Percentiles rank a stretch among this genome's conserved stretches.
These are phyloP conservation scores for Tuberolachnus salignus DNA, from an alignment of 2,888 invertebrate species.

Conservation along the genomic window DNA sequence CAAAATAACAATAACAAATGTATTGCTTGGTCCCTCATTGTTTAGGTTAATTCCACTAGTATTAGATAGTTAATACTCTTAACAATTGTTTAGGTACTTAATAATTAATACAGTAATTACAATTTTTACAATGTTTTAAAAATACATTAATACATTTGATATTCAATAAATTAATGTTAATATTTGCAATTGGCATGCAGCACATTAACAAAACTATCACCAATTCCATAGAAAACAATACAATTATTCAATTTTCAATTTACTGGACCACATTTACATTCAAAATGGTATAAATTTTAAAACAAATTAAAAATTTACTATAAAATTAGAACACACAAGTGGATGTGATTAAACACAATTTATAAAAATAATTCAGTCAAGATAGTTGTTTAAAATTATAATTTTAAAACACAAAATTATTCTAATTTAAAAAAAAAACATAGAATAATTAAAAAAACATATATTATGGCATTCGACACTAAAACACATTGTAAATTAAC, in stretches of 20 bases:
- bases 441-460: too few relatives aligned
- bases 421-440: neutral
- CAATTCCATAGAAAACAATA: neutral
- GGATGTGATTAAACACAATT: neutral
- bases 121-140: conserved; percentile 7
- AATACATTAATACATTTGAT: conserved; percentile 17
- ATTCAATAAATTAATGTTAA: conserved; percentile 5
- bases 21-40: conserved; percentile 22
- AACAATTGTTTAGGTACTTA: neutral
- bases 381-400: neutral
- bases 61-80: neutral
- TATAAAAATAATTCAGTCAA: conserved; percentile 37
- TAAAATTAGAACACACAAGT: neutral
- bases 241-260: neutral
- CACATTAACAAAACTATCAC: neutral
- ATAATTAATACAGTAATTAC: neutral
- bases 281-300: conserved; percentile 4
- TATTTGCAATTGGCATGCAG: neutral
- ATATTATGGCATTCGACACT: too few relatives aligned
- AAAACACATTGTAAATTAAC: neutral
- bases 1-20: neutral
- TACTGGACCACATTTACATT: conserved; percentile 14
- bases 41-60: neutral
- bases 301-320: neutral
- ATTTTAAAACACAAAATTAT: neutral